Evolutionary conservation across 37 sponge, comb jelly and placozoan species (phyloP).

Genomic region (Chondrosia reniformis): DNA sequence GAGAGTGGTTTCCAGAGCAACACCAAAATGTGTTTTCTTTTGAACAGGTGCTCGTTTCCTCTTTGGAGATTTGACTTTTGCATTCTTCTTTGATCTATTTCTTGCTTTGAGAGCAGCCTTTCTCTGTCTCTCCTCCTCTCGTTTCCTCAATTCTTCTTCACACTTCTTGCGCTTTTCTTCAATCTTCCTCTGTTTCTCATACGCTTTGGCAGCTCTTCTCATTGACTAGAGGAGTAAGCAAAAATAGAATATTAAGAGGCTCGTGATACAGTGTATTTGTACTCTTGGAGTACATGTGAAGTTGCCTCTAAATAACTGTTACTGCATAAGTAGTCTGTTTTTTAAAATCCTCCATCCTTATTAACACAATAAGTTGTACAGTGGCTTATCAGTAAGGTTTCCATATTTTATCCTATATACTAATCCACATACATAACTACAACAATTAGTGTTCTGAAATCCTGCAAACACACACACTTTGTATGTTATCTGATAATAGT

Average conservation of each 20-base stretch:
- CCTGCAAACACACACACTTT: no score
- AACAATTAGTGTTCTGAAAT: no score
- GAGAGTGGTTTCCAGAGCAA: conserved; percentile 34
- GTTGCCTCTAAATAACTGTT: no score
- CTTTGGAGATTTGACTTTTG: not conserved
- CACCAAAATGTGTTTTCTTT: conserved; percentile 48
- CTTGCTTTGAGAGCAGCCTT: not conserved
- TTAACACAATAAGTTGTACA: no score
- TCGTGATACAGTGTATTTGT: no score
- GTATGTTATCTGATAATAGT: no score
- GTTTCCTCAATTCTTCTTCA: conserved; percentile 6
- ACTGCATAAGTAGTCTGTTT: no score
- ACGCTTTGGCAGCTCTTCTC: conserved; percentile 12
- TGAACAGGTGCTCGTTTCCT: not conserved
- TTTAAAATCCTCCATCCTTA: no score
- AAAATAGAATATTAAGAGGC: not conserved
- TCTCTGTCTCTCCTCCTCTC: conserved; percentile 11
- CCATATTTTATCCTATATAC: no score
- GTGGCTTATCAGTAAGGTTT: no score
- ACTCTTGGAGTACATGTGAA: no score
- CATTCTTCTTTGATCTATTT: not conserved
- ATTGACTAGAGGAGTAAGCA: not conserved
- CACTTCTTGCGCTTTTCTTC: conserved; percentile 19
- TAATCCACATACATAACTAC: no score
- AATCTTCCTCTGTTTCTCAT: not conserved